phyloP scores from a whole-genome alignment of 2,113 vertebrate genomes.

The Rhadina sibilatrix region DNA sequence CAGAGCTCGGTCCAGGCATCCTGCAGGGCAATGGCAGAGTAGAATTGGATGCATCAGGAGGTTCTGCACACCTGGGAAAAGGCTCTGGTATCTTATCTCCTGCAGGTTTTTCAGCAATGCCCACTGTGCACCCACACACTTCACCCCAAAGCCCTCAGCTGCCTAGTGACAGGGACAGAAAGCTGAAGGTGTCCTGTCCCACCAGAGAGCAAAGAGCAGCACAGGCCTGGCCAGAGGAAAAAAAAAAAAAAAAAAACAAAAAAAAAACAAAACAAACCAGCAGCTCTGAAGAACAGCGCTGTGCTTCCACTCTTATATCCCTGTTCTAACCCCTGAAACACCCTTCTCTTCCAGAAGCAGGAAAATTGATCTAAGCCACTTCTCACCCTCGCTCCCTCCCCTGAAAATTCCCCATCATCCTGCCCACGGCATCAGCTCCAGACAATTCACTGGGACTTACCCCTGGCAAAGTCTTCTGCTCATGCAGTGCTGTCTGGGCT shows the following conservation, averaged over 20 bases:
- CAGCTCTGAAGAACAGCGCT: not conserved
- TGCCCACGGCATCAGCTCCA: not conserved
- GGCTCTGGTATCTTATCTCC: not conserved
- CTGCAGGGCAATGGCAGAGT: not conserved
- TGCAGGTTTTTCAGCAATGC: not conserved
- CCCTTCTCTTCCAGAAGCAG: not conserved
- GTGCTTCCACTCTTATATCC: not conserved
- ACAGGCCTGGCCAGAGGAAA: not conserved
- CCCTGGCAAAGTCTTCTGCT: conserved; percentile 98
- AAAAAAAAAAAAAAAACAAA: not conserved
- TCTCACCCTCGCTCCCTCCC: not conserved
- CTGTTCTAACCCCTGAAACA: not conserved
- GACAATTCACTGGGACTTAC: conserved; percentile 75
- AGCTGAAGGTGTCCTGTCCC: not conserved
- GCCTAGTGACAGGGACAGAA: not conserved
- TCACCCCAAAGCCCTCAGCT: not conserved
- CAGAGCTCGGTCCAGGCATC: not conserved
- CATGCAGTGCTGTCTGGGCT: conserved; percentile 96
- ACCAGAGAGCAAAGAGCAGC: not conserved
- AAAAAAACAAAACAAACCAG: not conserved
- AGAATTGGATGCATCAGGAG: not conserved
- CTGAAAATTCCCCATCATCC: not conserved
- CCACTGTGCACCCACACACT: not conserved
- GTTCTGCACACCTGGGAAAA: not conserved
- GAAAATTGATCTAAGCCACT: not conserved